Conservation (phyloP, 2,113 vertebrate genomes). For the Channa argus region DNA sequence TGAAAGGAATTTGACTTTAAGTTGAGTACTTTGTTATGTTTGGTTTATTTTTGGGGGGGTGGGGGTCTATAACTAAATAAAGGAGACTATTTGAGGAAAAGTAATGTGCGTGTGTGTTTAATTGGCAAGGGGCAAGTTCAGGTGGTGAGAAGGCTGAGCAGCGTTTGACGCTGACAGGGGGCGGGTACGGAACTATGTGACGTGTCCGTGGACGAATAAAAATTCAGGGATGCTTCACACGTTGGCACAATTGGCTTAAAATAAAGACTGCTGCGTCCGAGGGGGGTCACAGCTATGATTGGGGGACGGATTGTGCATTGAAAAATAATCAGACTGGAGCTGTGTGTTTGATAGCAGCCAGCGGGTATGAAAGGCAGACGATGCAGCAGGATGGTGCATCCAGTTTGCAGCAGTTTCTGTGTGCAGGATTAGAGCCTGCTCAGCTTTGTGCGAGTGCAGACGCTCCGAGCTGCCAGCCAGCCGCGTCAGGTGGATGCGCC, state of each 20-base stretch:
- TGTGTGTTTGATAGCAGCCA: constrained; percentile 18
- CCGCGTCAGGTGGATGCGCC: constrained; percentile 80
- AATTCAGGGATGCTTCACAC: constrained; percentile 39
- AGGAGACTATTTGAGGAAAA: constrained; percentile 68
- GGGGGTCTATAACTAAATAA: constrained; percentile 75
- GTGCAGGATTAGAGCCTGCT: constrained; percentile 62
- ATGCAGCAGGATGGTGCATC: constrained; percentile 49
- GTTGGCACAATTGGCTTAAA: constrained; percentile 59
- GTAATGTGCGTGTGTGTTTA: constrained; percentile 18
- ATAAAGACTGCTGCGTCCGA: constrained; percentile 29
- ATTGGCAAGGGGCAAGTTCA: constrained; percentile 1
- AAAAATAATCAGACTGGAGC: constrained; percentile 5
- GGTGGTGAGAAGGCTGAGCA: neutral
- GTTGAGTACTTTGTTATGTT: constrained; percentile 67
- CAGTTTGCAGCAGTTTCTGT: constrained; percentile 37
- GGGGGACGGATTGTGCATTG: constrained; percentile 31
- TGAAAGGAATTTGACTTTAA: constrained; percentile 70
- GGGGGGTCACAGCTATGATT: constrained; percentile 36
- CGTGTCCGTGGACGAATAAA: constrained; percentile 66
- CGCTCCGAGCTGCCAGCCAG: constrained; percentile 47
- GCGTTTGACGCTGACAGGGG: constrained; percentile 19
- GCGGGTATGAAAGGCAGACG: constrained; percentile 15
- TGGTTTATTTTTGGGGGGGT: constrained; percentile 34
- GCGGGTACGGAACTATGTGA: constrained; percentile 52
- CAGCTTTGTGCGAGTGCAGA: constrained; percentile 46